Conservation (phyloP, 1,140 invertebrate genomes). For the Phenacoccus solenopsis region DNA sequence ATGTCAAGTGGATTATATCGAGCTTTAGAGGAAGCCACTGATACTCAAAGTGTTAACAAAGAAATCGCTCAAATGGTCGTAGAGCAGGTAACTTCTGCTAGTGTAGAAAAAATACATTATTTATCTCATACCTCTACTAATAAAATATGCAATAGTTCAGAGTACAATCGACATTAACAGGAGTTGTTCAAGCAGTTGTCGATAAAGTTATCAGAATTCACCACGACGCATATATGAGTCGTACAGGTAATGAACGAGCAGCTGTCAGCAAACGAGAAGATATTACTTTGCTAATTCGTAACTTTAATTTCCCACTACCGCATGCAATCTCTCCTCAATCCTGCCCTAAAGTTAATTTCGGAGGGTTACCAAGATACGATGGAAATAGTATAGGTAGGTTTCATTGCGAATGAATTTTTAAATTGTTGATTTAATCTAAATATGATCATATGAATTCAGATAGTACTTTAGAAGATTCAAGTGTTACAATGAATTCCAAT, state of each 20-base stretch:
- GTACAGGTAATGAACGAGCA: conserved; percentile 18
- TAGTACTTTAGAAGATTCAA: conserved; percentile 13
- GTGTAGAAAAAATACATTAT: too few relatives aligned
- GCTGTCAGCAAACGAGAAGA: conserved; percentile 47
- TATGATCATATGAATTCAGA: neutral
- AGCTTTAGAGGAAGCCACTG: conserved; percentile 66
- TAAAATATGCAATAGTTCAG: conserved; percentile 46
- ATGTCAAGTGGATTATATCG: conserved; percentile 77
- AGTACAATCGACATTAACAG: conserved; percentile 61
- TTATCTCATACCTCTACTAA: conserved; percentile 3
- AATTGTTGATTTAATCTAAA: neutral
- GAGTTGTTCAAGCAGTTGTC: conserved; percentile 74
- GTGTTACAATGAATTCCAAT: conserved; percentile 19
- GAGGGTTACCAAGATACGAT: conserved; percentile 13
- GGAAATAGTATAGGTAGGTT: conserved; percentile 5
- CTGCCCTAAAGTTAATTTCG: conserved; percentile 38
- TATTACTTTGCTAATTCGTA: conserved; percentile 71
- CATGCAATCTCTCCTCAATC: conserved; percentile 41
- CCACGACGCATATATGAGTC: conserved; percentile 60
- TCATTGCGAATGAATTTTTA: neutral
- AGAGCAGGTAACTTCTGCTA: conserved; percentile 51
- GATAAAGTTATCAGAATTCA: conserved; percentile 74
- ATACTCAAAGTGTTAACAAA: conserved; percentile 64
- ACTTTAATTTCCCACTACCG: conserved; percentile 69
- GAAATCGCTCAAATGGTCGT: conserved; percentile 65